phyloP scores from a whole-genome alignment of 1,140 invertebrate genomes.

The Riptortus pedestris region DNA sequence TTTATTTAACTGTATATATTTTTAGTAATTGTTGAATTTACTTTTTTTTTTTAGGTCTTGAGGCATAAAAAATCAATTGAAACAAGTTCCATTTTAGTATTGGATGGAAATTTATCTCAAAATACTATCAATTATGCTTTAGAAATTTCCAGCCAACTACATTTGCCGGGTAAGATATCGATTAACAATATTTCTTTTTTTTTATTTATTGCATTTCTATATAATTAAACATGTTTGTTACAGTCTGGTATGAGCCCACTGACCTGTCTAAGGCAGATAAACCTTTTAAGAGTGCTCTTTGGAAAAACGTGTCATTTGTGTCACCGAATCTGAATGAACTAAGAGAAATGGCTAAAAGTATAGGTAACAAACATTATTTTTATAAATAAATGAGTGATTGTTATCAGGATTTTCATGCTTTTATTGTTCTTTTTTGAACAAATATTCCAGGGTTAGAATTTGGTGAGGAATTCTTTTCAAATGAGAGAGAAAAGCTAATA shows the following conservation, averaged over 20 bases:
- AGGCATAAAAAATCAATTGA: constrained; percentile 43
- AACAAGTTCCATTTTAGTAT: constrained; percentile 55
- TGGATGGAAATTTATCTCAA: constrained; percentile 69
- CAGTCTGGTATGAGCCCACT: constrained; percentile 61
- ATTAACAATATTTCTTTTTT: constrained; percentile 17
- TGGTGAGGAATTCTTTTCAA: constrained; percentile 9
- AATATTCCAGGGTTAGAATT: neutral
- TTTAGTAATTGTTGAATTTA: no score
- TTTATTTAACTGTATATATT: no score
- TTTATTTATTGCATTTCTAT: no score
- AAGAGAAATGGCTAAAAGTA: constrained; percentile 39
- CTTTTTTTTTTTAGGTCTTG: constrained; percentile 40
- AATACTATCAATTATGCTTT: constrained; percentile 54
- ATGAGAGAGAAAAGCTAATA: constrained; percentile 18
- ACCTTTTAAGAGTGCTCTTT: constrained; percentile 41
- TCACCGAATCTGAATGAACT: constrained; percentile 66
- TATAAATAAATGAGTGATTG: neutral
- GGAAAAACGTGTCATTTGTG: constrained; percentile 45
- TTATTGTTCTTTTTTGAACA: neutral
- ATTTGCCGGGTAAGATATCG: constrained; percentile 52
- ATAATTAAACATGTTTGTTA: constrained; percentile 1
- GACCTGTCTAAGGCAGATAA: constrained; percentile 48
- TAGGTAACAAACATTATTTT: constrained; percentile 23
- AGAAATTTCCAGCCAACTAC: constrained; percentile 46
- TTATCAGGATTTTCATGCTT: neutral